A percentile compares a stretch with the other conserved stretches of the same genome.
These are phyloP conservation scores for Paraescarpia echinospica DNA, from an alignment of 1,140 invertebrate genomes.

Conservation along the genomic window DNA sequence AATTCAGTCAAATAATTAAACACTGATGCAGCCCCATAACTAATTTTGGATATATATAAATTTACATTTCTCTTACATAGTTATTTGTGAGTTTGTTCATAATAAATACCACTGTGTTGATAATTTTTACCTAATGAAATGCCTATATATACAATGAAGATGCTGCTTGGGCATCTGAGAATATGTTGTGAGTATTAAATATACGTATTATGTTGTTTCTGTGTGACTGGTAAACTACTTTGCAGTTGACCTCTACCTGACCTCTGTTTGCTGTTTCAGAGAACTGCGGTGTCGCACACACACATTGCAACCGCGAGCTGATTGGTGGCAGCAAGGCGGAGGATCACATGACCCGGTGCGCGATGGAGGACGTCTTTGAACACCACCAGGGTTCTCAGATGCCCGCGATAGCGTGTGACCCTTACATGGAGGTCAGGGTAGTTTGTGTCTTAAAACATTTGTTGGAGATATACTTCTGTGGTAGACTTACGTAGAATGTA, in stretches of 20 bases:
- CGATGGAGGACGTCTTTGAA: constrained; percentile 52
- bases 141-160: too few relatives aligned
- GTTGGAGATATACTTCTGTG: background rate
- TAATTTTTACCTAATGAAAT: too few relatives aligned
- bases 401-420: constrained; percentile 50
- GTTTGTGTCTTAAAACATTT: background rate
- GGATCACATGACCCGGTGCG: constrained; percentile 53
- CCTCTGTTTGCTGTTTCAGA: background rate
- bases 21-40: background rate
- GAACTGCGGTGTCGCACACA: constrained; percentile 44
- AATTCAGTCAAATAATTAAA: background rate
- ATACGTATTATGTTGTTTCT: background rate
- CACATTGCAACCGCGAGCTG: constrained; percentile 45
- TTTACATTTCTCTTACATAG: background rate
- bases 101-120: too few relatives aligned
- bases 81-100: background rate
- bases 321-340: constrained; percentile 51
- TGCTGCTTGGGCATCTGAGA: too few relatives aligned
- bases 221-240: background rate
- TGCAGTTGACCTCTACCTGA: background rate
- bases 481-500: too few relatives aligned
- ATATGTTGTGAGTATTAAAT: too few relatives aligned
- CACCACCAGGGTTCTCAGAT: constrained; percentile 47
- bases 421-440: constrained; percentile 17
- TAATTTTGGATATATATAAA: background rate